These are phyloP conservation scores for Euplagia quadripunctaria DNA, from an alignment of 2,888 invertebrate genomes.

Conservation along the genomic window DNA sequence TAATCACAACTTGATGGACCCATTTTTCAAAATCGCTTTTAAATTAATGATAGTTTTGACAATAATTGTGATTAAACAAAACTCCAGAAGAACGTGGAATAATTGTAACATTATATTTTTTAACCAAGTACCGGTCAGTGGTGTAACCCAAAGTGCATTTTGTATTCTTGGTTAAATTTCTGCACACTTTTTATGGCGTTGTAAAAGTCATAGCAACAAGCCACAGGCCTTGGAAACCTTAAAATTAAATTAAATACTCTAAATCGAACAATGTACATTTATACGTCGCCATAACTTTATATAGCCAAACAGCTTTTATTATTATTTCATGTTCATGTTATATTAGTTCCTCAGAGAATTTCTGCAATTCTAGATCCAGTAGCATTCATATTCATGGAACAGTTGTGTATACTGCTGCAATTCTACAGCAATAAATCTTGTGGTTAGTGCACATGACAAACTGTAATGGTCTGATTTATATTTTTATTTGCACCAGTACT, in stretches of 20 bases:
- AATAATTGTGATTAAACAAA: too few species aligned
- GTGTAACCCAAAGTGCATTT: neutral
- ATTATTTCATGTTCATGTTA: neutral
- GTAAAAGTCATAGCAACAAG: neutral
- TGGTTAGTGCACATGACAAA: neutral
- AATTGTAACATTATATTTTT: neutral
- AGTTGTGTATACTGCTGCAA: neutral
- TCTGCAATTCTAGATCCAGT: neutral
- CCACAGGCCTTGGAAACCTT: neutral
- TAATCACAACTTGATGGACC: too few species aligned
- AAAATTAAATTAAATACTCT: neutral
- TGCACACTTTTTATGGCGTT: neutral
- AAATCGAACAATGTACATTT: neutral
- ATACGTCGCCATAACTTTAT: neutral
- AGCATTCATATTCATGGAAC: neutral
- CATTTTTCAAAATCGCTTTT: too few species aligned
- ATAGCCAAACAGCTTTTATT: neutral
- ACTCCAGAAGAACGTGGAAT: neutral
- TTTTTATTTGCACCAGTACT: slow-evolving; percentile 1
- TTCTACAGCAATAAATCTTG: neutral
- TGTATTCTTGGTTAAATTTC: too few species aligned
- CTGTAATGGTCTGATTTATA: slow-evolving; percentile 9
- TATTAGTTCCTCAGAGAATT: neutral
- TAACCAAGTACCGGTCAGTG: neutral
- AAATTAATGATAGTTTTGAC: too few species aligned